A percentile compares a stretch with the other conserved stretches of the same genome.
Conservation (phyloP, 2,888 invertebrate species). For the Eupithecia subumbrata region DNA sequence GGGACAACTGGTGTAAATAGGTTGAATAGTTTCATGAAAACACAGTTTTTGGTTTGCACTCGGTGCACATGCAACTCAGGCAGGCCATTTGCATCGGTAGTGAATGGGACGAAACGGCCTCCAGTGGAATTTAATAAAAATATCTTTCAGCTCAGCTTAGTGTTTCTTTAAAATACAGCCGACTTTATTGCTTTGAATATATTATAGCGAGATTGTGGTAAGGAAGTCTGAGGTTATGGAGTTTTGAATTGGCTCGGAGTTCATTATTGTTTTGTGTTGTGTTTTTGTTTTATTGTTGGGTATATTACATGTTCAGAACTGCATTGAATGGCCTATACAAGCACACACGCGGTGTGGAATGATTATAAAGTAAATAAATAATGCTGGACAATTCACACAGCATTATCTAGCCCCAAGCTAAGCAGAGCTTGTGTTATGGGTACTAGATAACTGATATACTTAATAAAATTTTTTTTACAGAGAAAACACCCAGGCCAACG, state of each 20-base stretch:
- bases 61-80: conserved; percentile 25
- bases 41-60: neutral
- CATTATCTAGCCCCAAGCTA: too few relatives aligned
- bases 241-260: conserved; percentile 32
- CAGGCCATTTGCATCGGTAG: conserved; percentile 75
- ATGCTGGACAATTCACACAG: too few relatives aligned
- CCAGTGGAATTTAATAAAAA: conserved; percentile 81
- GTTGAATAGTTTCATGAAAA: neutral
- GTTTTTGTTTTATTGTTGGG: conserved; percentile 5
- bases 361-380: too few relatives aligned
- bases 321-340: neutral
- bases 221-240: conserved; percentile 33
- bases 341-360: neutral
- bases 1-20: neutral
- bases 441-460: too few relatives aligned
- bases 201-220: conserved; percentile 41
- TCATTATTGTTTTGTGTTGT: conserved; percentile 18
- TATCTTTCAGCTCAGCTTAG: conserved; percentile 69
- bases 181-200: conserved; percentile 59
- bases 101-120: conserved; percentile 75
- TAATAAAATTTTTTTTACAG: too few relatives aligned
- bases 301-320: neutral
- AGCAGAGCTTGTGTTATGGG: too few relatives aligned
- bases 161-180: conserved; percentile 69
- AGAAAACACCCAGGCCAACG: too few relatives aligned